A percentile compares a stretch with the other conserved stretches of the same genome.
phyloP scores from a whole-genome alignment of 2,113 vertebrate genomes.

The Probosciger aterrimus region DNA sequence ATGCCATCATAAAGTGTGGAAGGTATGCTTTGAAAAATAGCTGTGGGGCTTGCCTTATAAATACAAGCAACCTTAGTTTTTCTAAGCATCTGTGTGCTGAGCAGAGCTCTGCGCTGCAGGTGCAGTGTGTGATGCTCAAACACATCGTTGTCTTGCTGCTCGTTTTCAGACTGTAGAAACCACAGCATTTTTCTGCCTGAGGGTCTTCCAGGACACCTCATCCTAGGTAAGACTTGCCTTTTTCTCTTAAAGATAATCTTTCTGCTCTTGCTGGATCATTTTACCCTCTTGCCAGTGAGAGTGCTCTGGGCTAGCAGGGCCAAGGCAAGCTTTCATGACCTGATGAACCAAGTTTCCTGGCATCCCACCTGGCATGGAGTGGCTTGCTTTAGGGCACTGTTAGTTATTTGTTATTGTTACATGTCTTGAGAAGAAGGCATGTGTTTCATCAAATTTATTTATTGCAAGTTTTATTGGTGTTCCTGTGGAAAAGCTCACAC shows the following conservation, averaged over 20 bases:
- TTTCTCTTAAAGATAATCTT: neutral
- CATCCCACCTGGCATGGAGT: neutral
- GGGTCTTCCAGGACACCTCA: neutral
- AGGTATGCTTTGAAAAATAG: neutral
- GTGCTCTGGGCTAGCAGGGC: neutral
- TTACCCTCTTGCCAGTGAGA: neutral
- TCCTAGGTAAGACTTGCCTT: neutral
- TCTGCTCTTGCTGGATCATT: neutral
- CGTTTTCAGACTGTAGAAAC: neutral
- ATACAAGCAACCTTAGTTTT: neutral
- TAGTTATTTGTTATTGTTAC: neutral
- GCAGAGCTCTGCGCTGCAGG: neutral
- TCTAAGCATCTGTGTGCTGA: neutral
- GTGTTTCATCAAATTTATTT: neutral
- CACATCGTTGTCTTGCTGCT: neutral
- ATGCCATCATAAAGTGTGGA: neutral
- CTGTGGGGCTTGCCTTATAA: neutral
- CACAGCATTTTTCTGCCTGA: neutral
- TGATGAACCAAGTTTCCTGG: neutral
- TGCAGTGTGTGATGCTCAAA: neutral
- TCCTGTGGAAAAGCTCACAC: neutral
- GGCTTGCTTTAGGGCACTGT: neutral
- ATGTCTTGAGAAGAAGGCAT: neutral
- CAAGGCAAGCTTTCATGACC: neutral
- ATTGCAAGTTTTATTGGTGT: accelerated